phyloP scores from a whole-genome alignment of 2,113 vertebrate genomes.

The Sylvia atricapilla region DNA sequence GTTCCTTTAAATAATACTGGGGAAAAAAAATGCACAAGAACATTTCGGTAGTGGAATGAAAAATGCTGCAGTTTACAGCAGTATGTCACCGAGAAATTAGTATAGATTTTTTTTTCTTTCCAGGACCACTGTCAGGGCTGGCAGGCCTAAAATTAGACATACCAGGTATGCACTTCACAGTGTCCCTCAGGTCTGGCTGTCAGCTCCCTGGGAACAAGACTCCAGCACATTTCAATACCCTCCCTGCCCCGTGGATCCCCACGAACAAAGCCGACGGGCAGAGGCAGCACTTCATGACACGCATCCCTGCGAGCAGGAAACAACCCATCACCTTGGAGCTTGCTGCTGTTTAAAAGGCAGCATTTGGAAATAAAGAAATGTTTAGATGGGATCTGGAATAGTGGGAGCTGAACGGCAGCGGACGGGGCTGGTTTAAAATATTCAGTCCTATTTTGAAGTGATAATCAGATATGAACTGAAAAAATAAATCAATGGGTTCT shows the following conservation, averaged over 20 bases:
- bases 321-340: slow-evolving; percentile 33
- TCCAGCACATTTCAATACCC: slow-evolving; percentile 56
- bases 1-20: slow-evolving; percentile 57
- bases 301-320: slow-evolving; percentile 6
- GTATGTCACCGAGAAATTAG: slow-evolving; percentile 49
- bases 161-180: slow-evolving; percentile 55
- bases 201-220: slow-evolving; percentile 56
- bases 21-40: background rate
- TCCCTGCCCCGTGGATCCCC: background rate
- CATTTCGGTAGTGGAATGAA: slow-evolving; percentile 22
- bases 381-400: background rate
- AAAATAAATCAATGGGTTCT: slow-evolving; percentile 61
- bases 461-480: slow-evolving; percentile 52
- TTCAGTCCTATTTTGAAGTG: slow-evolving; percentile 49
- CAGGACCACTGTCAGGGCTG: slow-evolving; percentile 59
- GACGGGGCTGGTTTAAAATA: background rate
- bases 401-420: rapidly evolving
- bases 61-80: slow-evolving; percentile 55
- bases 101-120: slow-evolving; percentile 65
- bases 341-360: background rate
- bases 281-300: slow-evolving; percentile 37
- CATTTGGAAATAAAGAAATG: background rate
- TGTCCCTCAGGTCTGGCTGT: slow-evolving; percentile 67
- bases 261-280: slow-evolving; percentile 51
- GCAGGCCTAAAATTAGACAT: slow-evolving; percentile 69